Evolutionary conservation across 2,888 invertebrate species (phyloP).

Genomic region (Chymomyza fuscimana): DNA sequence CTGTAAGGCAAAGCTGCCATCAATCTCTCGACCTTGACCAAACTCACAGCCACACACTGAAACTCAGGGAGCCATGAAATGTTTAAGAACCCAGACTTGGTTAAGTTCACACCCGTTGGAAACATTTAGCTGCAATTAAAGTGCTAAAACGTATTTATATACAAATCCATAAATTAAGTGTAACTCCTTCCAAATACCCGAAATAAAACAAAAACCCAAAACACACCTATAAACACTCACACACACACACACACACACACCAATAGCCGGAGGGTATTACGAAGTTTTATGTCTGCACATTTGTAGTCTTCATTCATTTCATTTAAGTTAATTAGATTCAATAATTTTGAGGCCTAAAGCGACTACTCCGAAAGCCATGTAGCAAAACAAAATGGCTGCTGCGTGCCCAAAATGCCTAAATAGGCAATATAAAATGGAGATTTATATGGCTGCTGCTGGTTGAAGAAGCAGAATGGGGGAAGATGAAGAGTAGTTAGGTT

Average conservation of each 20-base stretch:
- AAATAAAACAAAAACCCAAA: neutral
- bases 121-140: conserved; percentile 59
- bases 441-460: conserved; percentile 65
- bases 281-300: conserved; percentile 32
- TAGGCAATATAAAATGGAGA: conserved; percentile 72
- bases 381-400: conserved; percentile 55
- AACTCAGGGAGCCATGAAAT: conserved; percentile 50
- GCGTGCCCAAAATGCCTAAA: conserved; percentile 71
- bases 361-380: conserved; percentile 16
- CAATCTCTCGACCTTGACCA: conserved; percentile 68
- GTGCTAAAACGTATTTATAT: conserved; percentile 73
- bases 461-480: neutral
- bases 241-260: neutral
- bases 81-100: conserved; percentile 29
- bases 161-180: conserved; percentile 67
- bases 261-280: conserved; percentile 10
- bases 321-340: conserved; percentile 77
- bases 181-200: neutral
- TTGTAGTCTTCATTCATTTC: conserved; percentile 73
- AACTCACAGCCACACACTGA: neutral
- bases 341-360: conserved; percentile 73
- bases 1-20: conserved; percentile 52
- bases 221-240: conserved; percentile 22
- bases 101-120: conserved; percentile 45
- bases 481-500: neutral